Base-by-base conservation (phyloP, 2,797 vertebrate species). In the Coreius guichenoti region DNA sequence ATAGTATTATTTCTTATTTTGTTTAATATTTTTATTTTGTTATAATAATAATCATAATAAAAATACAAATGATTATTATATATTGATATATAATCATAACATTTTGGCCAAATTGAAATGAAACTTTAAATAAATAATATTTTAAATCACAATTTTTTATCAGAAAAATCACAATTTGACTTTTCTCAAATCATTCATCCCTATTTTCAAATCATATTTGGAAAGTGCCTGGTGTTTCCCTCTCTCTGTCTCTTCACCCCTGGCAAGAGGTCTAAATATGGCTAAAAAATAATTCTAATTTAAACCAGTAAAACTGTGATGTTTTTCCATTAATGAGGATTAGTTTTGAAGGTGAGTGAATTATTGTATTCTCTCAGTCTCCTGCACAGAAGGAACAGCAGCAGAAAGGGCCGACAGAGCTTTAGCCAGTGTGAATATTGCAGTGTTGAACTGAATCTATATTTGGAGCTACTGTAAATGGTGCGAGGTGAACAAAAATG, bases 391-490 rank as follows among this genome's bases (percentile, higher is more conserved):
- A 67, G 61, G 29, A 88, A 83, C 39, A 70, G 43, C 29, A 84
- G 11, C 26, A 33, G 70, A 82, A 23, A 81, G 33, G 29, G 67
- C 83, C 78, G 74, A 73, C 68, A n/a, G 29, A 17, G 67, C 47
- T 23, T 61, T 43, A 49, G 54, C 45, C 39, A 36, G 12, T 81
- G 61, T 80, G 75, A 67, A 85, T 58, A 73, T 80, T 16, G 19
- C 23, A 79, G 82, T 16, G 33, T 69, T 69, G 29, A 16, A 23
- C 69, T 80, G 21, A 33, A 58, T 74, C 78, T 84, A 82, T 84
- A 86, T 87, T 75, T 84, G 81, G 69, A 39, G 74, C 17, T 61
- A 23, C 67, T 33, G 67, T 75, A 58, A 89, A 84, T 84, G 78
- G 78, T 73, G 23, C 33, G 68, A 78, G 73, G 61, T 54, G 72